These are phyloP conservation scores for Gobius niger DNA, from an alignment of 2,113 vertebrate genomes.

Conservation along the genomic window DNA sequence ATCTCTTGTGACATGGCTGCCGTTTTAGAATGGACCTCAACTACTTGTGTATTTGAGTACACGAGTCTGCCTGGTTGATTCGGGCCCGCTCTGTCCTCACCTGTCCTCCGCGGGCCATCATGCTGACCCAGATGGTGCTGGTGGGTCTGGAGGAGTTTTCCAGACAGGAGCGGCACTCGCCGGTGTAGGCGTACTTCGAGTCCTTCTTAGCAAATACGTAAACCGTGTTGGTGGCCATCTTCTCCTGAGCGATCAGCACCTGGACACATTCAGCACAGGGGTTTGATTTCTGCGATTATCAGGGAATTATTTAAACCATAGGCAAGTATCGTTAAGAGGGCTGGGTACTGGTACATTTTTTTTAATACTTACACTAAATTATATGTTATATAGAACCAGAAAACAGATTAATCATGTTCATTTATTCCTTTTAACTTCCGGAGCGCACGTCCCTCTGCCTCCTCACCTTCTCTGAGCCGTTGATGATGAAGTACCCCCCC, in stretches of 20 bases:
- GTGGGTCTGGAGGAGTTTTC: constrained; percentile 98
- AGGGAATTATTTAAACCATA: neutral
- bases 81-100: constrained; percentile 58
- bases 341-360: too few relatives aligned
- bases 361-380: too few relatives aligned
- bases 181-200: constrained; percentile 97
- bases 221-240: constrained; percentile 99
- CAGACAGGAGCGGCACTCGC: constrained; percentile 94
- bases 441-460: neutral
- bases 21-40: too few relatives aligned
- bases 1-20: too few relatives aligned
- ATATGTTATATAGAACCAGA: too few relatives aligned
- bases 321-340: neutral
- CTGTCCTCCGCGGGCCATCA: constrained; percentile 98
- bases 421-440: too few relatives aligned
- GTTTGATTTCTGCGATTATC: neutral
- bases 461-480: constrained; percentile 95
- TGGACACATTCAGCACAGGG: constrained; percentile 40
- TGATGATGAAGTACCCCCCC: constrained; percentile 98
- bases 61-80: too few relatives aligned
- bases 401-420: too few relatives aligned
- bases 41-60: too few relatives aligned
- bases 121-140: constrained; percentile 99
- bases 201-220: constrained; percentile 99
- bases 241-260: constrained; percentile 98